These are phyloP conservation scores for Perodicticus potto DNA, from an alignment of 2,797 vertebrate species.

Conservation along the genomic window DNA sequence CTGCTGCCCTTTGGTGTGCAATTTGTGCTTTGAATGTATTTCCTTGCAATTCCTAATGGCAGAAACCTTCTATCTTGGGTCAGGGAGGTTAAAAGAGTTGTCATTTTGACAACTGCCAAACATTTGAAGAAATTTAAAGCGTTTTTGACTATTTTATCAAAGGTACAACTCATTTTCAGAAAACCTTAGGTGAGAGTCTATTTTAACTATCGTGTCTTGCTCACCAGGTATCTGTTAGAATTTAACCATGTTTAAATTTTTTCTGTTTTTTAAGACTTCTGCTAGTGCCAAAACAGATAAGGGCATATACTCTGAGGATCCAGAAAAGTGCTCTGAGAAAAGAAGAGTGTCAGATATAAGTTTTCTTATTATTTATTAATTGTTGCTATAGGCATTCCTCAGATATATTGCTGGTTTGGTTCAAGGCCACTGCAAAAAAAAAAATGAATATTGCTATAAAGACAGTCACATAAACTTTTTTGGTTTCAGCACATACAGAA, in stretches of 20 bases:
- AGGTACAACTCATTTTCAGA: constrained; percentile 29
- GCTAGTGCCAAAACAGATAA: neutral
- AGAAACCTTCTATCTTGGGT: constrained; percentile 54
- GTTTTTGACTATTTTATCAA: constrained; percentile 46
- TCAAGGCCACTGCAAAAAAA: neutral
- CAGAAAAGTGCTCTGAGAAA: neutral
- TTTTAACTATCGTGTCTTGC: constrained; percentile 21
- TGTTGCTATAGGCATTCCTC: neutral
- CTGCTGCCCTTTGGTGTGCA: neutral
- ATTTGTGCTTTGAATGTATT: constrained; percentile 25
- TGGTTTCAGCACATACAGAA: neutral
- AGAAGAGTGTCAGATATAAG: neutral
- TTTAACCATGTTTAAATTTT: constrained; percentile 30
- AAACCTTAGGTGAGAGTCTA: neutral
- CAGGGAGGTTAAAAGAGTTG: constrained; percentile 39
- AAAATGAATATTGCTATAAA: neutral
- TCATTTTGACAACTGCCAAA: constrained; percentile 50
- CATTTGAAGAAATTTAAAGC: neutral
- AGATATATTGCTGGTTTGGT: neutral
- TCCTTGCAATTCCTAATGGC: neutral
- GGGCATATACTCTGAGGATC: neutral
- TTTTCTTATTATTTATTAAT: constrained; percentile 4
- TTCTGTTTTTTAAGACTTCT: constrained; percentile 11
- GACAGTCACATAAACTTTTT: neutral
- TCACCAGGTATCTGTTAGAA: neutral